phyloP scores from a whole-genome alignment of 2,888 invertebrate genomes.

The Corbicula japonica region DNA sequence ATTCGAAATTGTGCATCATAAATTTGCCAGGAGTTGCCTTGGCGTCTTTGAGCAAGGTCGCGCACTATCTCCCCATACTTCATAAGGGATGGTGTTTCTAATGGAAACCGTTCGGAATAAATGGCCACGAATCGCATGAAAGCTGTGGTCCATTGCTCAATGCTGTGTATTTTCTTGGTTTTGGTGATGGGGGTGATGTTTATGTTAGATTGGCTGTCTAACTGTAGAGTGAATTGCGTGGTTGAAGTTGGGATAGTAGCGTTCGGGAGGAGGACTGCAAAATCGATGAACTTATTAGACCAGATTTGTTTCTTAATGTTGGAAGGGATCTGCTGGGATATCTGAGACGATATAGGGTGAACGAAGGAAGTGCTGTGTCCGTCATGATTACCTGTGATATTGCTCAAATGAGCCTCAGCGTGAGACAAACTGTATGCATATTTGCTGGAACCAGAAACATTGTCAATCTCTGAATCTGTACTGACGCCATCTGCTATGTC shows the following conservation, averaged over 20 bases:
- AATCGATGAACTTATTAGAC: too few species aligned
- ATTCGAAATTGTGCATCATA: not conserved
- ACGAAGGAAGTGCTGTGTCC: too few species aligned
- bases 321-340: too few species aligned
- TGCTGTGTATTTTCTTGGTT: not conserved
- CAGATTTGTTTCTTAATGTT: too few species aligned
- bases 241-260: not conserved
- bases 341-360: too few species aligned
- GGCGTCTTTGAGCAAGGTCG: not conserved
- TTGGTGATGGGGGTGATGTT: not conserved
- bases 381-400: too few species aligned
- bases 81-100: constrained; percentile 20
- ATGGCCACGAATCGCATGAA: constrained; percentile 28
- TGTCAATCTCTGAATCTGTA: too few species aligned
- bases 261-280: not conserved
- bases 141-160: constrained; percentile 27
- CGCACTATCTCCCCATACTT: constrained; percentile 20
- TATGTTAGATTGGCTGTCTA: not conserved
- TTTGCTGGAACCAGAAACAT: too few species aligned
- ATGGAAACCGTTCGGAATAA: constrained; percentile 6
- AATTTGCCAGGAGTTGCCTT: not conserved
- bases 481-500: too few species aligned
- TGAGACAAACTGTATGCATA: too few species aligned
- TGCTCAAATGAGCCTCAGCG: too few species aligned
- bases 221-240: not conserved